phyloP scores from a whole-genome alignment of 2,113 vertebrate genomes.

The Eidolon helvum region DNA sequence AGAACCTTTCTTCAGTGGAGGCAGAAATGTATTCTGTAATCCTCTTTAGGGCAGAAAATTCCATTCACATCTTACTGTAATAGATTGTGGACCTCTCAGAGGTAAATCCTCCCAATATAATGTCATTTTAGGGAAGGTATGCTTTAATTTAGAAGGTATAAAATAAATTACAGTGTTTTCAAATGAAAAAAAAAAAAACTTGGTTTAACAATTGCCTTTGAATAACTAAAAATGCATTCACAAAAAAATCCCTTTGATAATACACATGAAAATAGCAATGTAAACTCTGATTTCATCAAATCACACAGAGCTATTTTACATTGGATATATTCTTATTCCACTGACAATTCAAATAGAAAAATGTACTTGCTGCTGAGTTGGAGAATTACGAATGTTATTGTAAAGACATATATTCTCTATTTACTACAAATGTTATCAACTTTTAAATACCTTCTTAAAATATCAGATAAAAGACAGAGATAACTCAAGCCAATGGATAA shows the following conservation, averaged over 20 bases:
- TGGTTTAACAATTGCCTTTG: neutral
- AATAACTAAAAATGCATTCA: constrained; percentile 36
- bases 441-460: constrained; percentile 1
- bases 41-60: constrained; percentile 51
- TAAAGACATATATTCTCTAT: neutral
- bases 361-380: neutral
- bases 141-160: constrained; percentile 53
- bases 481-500: neutral
- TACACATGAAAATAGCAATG: constrained; percentile 12
- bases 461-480: neutral
- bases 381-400: constrained; percentile 49
- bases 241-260: constrained; percentile 48
- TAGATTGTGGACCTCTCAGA: neutral
- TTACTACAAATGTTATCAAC: neutral
- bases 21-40: constrained; percentile 55
- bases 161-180: constrained; percentile 48
- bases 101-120: constrained; percentile 27
- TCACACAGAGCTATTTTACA: neutral
- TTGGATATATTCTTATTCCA: neutral
- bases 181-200: neutral
- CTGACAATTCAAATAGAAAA: constrained; percentile 55
- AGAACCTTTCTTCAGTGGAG: constrained; percentile 29
- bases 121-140: constrained; percentile 45
- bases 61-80: constrained; percentile 44
- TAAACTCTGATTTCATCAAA: constrained; percentile 56